Evolutionary conservation across 2,113 vertebrate genomes (phyloP), one percentile per base, ranked within the genome.

Genomic region (Antechinus stuartii): DNA sequence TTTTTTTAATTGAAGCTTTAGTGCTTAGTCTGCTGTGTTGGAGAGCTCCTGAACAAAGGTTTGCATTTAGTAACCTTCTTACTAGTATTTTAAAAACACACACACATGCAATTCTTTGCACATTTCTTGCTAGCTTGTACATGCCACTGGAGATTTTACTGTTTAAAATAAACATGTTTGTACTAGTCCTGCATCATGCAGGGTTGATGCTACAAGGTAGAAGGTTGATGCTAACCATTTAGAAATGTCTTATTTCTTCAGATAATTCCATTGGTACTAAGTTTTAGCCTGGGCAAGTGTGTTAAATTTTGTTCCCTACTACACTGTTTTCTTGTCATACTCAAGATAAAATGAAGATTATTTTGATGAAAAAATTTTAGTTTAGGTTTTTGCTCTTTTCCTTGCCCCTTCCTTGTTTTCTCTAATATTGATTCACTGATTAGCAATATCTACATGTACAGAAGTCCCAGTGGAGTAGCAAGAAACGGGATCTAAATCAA

Each of bases 361-460:
- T 92, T 95, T 90, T 93, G 95, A n/a, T 55, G 93, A 47, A 92
- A 95, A 96, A 10, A 0, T 90, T 95, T 68, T 57, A 24, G 22
- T 90, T 94, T 92, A 42, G 84, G 42, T 94, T 57, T 52, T 30
- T 61, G 27, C 27, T 90, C 30, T 95, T 10, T 49, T 27, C 52
- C 26, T 49, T 94, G 16, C 26, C 27, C 27, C 26, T 95, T 23
- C 50, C 93, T 16, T 92, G 97, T 93, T 90, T 94, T 47, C 54
- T 94, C 46, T 93, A 84, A 49, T 91, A 27, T 52, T 93, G 61
- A 14, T 91, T 61, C 57, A 23, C 27, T 84, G 35, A 42, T 94
- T 11, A 24, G 6, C 4, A 55, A 24, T 90, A 42, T 3, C 57
- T 61, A 61, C n/a, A n/a, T 57, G 10, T 61, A 16, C 47, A 89